Evolutionary conservation across 2,888 invertebrate species (phyloP), one percentile per base, ranked within the genome.

Genomic region (Rhagonycha fulva): DNA sequence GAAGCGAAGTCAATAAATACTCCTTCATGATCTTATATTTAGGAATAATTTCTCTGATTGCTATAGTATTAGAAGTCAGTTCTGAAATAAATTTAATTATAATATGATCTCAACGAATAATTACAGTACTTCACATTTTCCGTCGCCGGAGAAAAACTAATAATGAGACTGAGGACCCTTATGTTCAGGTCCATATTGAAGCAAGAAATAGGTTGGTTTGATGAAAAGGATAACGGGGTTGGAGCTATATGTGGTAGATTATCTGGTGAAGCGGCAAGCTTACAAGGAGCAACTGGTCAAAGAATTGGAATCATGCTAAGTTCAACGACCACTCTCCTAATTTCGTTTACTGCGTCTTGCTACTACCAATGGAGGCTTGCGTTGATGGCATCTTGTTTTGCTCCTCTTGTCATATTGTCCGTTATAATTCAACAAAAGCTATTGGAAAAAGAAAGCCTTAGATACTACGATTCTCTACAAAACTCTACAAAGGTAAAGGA

Each of bases 231-330:
- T 62, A 94, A 95, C 84, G 91, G 93, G 2, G 93, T 94, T 0
- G 95, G 95, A 1, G 92, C 94, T 3, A 88, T 95, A 0, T 94
- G 94, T 82, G 92, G 94, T 1, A 89, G 92, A 74, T 88, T 96
- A 5, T 93, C 95, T 0, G 92, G 93, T 0, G 95, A 95, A 88
- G 94, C 95, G 0, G 91, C 95, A 0, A 91, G 92, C 72, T 93
- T 95, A 0, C 95, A 95, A 89, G 95, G 95, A 82, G 94, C 94
- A 4, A 94, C 95, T 4, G 95, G 95, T 14, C 94, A 94, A 88
- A 90, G 95, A 77, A 91, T 95, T 72, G 95, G 95, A 5, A 93
- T 93, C 14, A 92, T 95, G 47, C 87, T 95, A 0, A 94, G 94
- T 86, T 93, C 94, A 0, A 80, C 93, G 3, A 91, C 94, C 2